Base-by-base conservation (phyloP, 2,113 vertebrate genomes). In the Percina caprodes region DNA sequence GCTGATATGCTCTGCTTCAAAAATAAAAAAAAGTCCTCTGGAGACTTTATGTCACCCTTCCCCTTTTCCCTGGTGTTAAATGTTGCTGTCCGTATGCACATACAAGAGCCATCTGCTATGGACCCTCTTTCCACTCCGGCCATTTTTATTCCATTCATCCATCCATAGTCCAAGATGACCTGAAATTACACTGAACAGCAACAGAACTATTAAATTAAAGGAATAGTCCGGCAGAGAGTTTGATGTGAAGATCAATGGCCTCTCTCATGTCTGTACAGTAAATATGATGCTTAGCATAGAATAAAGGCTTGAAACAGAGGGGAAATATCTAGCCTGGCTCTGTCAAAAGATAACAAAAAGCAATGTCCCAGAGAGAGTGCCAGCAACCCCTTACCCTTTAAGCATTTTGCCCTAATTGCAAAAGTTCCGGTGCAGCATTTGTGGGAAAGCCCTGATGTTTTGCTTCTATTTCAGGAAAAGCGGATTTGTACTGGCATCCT, bases 1-100 rank as follows among this genome's bases (percentile, higher is more conserved):
- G 97, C 54, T 99, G 91, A 94, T 60, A 3, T 58, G 52, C 2
- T 55, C 24, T 35, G 16, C 35, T 73, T 24, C 6, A 15, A 46
- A 35, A 45, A 3, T 1, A 8, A 24, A 69, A 15, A 21, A 39
- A 66, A 18, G 18, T 35, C 70, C 46, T n/a, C 42, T 54, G 55
- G 54, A 81, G 23, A 67, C 81, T 74, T 83, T 59, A 63, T 35
- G 80, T 46, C 56, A 52, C 39, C 63, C 9, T 71, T 51, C 55
- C 24, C 67, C 73, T 35, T 76, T 61, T 35, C 51, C 66, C 48
- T 46, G 46, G 55, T 60, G 23, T 63, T 73, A 59, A 63, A 83
- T 35, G 26, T 75, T 55, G 58, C 63, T 69, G 74, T 86, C 24
- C 14, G 3, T 74, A 35, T 59, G 68, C 63, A 75, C 74, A 85